Evolutionary conservation across 2,113 vertebrate genomes (phyloP), one percentile per base, ranked within the genome.

Genomic region (Vanacampus margaritifer): DNA sequence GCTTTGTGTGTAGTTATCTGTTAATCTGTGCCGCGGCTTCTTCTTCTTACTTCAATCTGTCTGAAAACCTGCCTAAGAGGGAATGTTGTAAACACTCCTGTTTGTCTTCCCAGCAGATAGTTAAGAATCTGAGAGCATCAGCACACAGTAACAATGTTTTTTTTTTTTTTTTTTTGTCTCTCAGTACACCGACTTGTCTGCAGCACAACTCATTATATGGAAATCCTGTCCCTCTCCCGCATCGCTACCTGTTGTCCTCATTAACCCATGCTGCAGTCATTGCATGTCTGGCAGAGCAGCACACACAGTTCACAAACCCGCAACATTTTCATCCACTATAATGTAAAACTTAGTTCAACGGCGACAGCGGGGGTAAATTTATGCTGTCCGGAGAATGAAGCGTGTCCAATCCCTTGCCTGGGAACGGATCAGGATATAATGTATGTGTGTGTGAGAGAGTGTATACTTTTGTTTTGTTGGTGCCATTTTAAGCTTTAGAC

Each of bases 311-410:
- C 12, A 57, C 74, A 68, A n/a, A 35, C 32, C 41, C 54, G 48
- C 12, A 26, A 1, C 61, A 39, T 70, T 72, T 73, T 75, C 71
- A 64, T 77, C 59, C 23, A 13, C 24, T 68, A 13, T 41, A 61
- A 61, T 61, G 19, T n/a, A 32, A 14, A 56, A 71, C 58, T 74
- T 57, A 46, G 32, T 36, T 72, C 17, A 1, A 10, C 54, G 39
- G 45, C 64, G 64, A 67, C 59, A 70, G 65, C 11, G 74, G 45
- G 64, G 51, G 23, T 68, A 26, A 80, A 76, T 83, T 88, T 81
- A 83, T 73, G 50, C 75, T 73, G 74, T 82, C 71, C 80, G 69
- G 58, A 65, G 78, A 74, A 79, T 80, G 76, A 86, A 72, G 74
- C 84, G 80, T 76, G 74, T 74, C 78, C 76, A 79, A 82, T 84